These are phyloP conservation scores for Pampusana beccarii DNA, from an alignment of 2,113 vertebrate genomes.

Conservation along the genomic window DNA sequence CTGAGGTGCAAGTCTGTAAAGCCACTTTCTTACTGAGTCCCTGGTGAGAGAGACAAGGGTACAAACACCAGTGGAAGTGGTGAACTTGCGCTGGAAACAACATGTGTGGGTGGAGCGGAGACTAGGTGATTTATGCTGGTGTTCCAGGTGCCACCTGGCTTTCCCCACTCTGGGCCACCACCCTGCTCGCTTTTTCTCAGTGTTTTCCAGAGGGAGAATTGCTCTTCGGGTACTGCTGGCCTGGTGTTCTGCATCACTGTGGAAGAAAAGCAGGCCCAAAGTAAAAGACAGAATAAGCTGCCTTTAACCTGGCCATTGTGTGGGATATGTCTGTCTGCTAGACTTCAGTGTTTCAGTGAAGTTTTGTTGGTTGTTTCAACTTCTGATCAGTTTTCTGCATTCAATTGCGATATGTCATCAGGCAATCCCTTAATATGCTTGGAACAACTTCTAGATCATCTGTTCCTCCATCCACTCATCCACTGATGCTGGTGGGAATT, in stretches of 20 bases:
- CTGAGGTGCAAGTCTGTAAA: background rate
- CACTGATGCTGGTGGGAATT: background rate
- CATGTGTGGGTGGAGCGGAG: accelerated
- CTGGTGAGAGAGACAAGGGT: background rate
- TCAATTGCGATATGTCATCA: background rate
- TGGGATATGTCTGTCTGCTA: background rate
- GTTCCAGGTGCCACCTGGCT: background rate
- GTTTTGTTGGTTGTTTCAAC: background rate
- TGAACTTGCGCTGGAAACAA: background rate
- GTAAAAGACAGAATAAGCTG: background rate
- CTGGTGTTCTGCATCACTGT: background rate
- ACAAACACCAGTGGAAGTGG: background rate
- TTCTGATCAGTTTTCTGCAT: background rate
- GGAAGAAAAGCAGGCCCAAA: background rate
- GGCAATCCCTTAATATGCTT: background rate
- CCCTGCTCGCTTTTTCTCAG: background rate
- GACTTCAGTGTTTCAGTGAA: background rate
- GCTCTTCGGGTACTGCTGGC: background rate
- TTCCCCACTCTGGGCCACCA: background rate
- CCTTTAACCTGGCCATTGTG: background rate
- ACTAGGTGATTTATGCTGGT: background rate
- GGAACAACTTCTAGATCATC: background rate
- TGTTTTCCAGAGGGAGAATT: background rate
- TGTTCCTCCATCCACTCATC: background rate
- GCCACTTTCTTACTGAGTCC: background rate